Percentiles rank a stretch among this genome's conserved stretches.
Evolutionary conservation across 2,888 invertebrate species (phyloP).

Genomic region (Omphaloscelis lunosa): DNA sequence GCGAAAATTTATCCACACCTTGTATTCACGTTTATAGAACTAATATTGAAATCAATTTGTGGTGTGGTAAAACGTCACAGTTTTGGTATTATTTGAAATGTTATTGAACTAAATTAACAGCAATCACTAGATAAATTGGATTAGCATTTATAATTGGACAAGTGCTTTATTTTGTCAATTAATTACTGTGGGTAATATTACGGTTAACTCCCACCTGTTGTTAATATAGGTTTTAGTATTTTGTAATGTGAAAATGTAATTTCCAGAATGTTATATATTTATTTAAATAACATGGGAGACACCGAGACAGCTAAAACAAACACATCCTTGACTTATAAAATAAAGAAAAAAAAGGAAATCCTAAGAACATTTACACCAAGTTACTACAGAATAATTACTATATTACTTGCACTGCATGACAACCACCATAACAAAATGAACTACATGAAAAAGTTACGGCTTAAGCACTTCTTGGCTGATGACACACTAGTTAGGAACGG

Average conservation of each 20-base stretch:
- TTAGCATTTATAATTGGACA: constrained; percentile 20
- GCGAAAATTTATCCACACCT: too few species aligned
- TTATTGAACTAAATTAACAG: constrained; percentile 13
- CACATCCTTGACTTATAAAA: too few species aligned
- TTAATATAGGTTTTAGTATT: neutral
- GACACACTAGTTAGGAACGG: too few species aligned
- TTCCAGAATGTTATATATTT: neutral
- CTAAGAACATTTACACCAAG: too few species aligned
- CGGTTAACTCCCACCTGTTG: neutral
- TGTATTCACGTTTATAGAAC: neutral
- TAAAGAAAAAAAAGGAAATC: too few species aligned
- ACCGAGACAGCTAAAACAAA: too few species aligned
- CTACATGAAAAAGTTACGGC: too few species aligned
- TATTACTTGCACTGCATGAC: too few species aligned
- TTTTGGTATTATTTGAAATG: constrained; percentile 18
- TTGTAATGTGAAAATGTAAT: neutral
- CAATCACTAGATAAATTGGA: constrained; percentile 5
- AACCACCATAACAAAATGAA: too few species aligned
- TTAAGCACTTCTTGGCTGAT: too few species aligned
- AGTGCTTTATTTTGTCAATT: constrained; percentile 1
- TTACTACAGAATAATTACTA: too few species aligned
- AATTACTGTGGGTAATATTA: neutral
- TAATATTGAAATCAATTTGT: constrained; percentile 27
- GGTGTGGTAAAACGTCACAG: neutral
- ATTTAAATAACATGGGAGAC: too few species aligned